A percentile compares a stretch with the other conserved stretches of the same genome.
Conservation (phyloP, 2,113 vertebrate genomes). For the Grammomys surdaster region DNA sequence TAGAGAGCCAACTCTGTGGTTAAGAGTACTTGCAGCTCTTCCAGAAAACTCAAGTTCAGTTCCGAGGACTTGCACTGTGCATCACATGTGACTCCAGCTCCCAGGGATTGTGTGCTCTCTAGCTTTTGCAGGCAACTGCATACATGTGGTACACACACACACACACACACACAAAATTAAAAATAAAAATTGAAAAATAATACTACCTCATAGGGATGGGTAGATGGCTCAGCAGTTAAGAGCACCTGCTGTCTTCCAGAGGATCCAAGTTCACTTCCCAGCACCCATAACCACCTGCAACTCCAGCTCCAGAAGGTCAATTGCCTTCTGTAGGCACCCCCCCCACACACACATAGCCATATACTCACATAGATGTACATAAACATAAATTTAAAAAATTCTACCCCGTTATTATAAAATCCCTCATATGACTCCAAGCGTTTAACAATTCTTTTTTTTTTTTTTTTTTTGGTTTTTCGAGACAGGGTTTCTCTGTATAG, state of each 20-base stretch:
- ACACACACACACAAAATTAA: background rate
- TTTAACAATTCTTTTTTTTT: slow-evolving; percentile 23
- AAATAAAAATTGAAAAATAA: background rate
- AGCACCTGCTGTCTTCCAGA: background rate
- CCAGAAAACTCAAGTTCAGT: background rate
- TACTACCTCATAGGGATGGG: no score
- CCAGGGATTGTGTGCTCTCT: background rate
- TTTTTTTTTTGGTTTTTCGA: no score
- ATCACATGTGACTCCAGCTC: background rate
- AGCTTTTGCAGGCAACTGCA: background rate
- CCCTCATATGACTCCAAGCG: background rate
- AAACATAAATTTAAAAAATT: background rate
- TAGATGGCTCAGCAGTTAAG: background rate
- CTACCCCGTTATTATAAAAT: background rate
- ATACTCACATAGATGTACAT: background rate
- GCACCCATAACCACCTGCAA: background rate
- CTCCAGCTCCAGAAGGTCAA: background rate
- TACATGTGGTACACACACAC: background rate
- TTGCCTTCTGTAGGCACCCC: background rate
- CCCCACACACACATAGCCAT: background rate
- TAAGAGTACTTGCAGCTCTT: background rate
- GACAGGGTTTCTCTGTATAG: no score
- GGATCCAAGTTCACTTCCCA: background rate
- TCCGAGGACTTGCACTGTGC: background rate
- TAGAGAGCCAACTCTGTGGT: background rate